These are phyloP conservation scores for Pangasius sanitwongsei DNA, from an alignment of 2,797 vertebrate species.

Conservation along the genomic window DNA sequence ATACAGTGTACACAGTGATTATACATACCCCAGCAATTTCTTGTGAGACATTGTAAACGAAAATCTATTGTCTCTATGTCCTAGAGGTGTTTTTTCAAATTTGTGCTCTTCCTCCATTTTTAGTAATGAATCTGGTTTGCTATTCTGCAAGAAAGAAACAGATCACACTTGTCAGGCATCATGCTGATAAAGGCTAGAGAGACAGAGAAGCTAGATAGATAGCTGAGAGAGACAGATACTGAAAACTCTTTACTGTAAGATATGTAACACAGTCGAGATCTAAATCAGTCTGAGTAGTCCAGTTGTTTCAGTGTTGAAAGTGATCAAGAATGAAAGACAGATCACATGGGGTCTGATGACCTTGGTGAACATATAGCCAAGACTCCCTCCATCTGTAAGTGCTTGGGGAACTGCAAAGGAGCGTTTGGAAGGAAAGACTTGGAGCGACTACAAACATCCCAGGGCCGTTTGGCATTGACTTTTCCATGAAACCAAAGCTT, in stretches of 20 bases:
- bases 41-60: constrained; percentile 93
- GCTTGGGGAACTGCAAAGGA: constrained; percentile 65
- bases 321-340: constrained; percentile 58
- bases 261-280: background rate
- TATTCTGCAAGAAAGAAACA: constrained; percentile 83
- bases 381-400: constrained; percentile 71
- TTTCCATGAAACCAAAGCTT: constrained; percentile 72
- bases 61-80: constrained; percentile 92
- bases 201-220: background rate
- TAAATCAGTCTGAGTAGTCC: constrained; percentile 4
- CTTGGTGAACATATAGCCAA: constrained; percentile 65
- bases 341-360: constrained; percentile 61
- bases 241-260: constrained; percentile 11
- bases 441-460: constrained; percentile 70
- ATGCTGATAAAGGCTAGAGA: background rate
- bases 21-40: constrained; percentile 84
- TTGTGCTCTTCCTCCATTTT: constrained; percentile 99
- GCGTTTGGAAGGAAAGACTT: constrained; percentile 62
- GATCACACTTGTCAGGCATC: background rate
- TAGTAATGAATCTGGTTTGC: constrained; percentile 95
- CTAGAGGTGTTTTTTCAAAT: constrained; percentile 84
- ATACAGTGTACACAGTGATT: background rate
- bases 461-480: constrained; percentile 70
- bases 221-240: background rate
- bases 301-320: constrained; percentile 19